Evolutionary conservation across 2,113 vertebrate genomes (phyloP).

Genomic region (Xyrauchen texanus): DNA sequence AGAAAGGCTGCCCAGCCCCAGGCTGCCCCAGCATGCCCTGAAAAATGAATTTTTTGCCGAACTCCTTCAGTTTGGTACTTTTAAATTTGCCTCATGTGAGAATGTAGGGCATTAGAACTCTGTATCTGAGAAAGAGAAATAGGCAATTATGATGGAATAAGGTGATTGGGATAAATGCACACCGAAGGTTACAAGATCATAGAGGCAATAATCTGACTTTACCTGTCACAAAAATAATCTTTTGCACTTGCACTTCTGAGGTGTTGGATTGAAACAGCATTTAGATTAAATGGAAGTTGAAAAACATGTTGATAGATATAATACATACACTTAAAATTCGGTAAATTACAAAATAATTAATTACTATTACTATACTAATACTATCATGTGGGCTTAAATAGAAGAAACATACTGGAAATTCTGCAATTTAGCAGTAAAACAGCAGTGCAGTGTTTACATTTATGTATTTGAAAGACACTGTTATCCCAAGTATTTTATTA

Average conservation of each 20-base stretch:
- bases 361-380: too few species aligned
- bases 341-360: too few species aligned
- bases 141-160: conserved; percentile 14
- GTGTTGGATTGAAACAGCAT: neutral
- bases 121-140: conserved; percentile 39
- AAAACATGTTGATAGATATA: conserved; percentile 1
- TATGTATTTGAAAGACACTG: too few species aligned
- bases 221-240: neutral
- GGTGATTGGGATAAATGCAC: conserved; percentile 12
- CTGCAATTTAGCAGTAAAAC: too few species aligned
- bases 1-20: conserved; percentile 66
- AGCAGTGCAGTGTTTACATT: too few species aligned
- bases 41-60: conserved; percentile 58
- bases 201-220: conserved; percentile 6
- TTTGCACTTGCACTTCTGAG: conserved; percentile 2
- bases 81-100: conserved; percentile 52
- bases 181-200: conserved; percentile 2
- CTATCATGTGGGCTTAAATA: too few species aligned
- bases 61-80: conserved; percentile 57
- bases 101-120: conserved; percentile 54
- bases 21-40: conserved; percentile 60
- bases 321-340: too few species aligned
- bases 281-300: neutral
- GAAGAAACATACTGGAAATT: too few species aligned
- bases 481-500: too few species aligned